Evolutionary conservation across 23 tunicate species (phyloP).

Genomic region (Oikopleura vanhoeffeni): DNA sequence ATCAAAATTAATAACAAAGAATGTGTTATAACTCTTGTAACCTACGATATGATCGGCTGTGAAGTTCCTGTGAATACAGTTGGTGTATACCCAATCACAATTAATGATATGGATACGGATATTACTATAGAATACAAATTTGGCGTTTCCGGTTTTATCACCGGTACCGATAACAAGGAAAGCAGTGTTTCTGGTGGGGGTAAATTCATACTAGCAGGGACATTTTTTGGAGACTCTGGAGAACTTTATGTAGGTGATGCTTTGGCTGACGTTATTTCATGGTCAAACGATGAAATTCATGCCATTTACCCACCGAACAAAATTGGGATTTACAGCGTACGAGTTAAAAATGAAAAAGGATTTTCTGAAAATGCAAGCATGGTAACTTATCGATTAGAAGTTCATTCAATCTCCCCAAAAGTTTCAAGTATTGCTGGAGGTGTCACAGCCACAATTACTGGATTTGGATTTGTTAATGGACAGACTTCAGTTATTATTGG

Average conservation of each 20-base stretch:
- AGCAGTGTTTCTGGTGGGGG: neutral
- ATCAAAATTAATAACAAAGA: neutral
- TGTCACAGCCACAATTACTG: neutral
- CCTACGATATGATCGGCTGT: neutral
- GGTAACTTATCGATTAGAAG: neutral
- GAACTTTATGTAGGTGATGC: neutral
- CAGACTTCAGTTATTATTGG: neutral
- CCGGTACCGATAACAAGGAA: neutral
- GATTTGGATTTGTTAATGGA: neutral
- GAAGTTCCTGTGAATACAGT: neutral
- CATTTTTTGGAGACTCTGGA: neutral
- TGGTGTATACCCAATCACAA: neutral
- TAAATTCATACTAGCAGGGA: neutral
- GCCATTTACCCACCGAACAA: neutral
- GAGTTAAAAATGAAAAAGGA: neutral
- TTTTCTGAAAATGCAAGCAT: neutral
- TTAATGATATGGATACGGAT: neutral
- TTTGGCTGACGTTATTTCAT: neutral
- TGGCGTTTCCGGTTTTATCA: neutral
- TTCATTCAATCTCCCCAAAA: neutral
- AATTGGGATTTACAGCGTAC: neutral
- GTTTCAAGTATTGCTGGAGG: slow-evolving; percentile 2
- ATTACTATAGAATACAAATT: neutral
- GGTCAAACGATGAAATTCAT: neutral
- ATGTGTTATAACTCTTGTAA: neutral